phyloP scores from a whole-genome alignment of 2,113 vertebrate species.

The Apus apus region DNA sequence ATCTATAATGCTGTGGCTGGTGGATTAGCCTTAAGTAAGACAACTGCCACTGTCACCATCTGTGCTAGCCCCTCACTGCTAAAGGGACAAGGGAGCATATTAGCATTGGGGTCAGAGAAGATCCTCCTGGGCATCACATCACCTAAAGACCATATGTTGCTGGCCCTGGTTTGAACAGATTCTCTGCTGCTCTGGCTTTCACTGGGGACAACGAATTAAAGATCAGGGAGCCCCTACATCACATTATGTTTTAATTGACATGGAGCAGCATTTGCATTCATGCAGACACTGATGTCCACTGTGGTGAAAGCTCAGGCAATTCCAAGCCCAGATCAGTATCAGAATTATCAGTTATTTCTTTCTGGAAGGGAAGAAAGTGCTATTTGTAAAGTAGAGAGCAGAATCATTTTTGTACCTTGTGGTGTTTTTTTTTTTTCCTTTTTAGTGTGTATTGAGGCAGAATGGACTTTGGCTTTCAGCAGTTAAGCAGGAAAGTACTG shows the following conservation, averaged over 20 bases:
- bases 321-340: background rate
- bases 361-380: background rate
- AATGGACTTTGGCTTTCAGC: background rate
- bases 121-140: slow-evolving; percentile 4
- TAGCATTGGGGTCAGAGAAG: background rate
- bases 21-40: slow-evolving; percentile 14
- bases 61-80: background rate
- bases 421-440: background rate
- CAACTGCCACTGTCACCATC: background rate
- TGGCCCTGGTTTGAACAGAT: background rate
- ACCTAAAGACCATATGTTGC: slow-evolving; percentile 7
- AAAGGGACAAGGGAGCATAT: background rate
- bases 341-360: background rate
- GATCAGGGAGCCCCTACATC: background rate
- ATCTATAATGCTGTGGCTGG: background rate
- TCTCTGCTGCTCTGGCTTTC: slow-evolving; percentile 32
- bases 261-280: background rate
- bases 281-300: background rate
- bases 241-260: background rate
- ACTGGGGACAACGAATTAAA: slow-evolving; percentile 10
- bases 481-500: background rate
- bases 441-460: background rate
- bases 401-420: background rate
- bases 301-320: background rate
- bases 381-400: background rate